Evolutionary conservation across 2,797 vertebrate genomes (phyloP), one percentile per base, ranked within the genome.

Genomic region (Gorsachius magnificus): DNA sequence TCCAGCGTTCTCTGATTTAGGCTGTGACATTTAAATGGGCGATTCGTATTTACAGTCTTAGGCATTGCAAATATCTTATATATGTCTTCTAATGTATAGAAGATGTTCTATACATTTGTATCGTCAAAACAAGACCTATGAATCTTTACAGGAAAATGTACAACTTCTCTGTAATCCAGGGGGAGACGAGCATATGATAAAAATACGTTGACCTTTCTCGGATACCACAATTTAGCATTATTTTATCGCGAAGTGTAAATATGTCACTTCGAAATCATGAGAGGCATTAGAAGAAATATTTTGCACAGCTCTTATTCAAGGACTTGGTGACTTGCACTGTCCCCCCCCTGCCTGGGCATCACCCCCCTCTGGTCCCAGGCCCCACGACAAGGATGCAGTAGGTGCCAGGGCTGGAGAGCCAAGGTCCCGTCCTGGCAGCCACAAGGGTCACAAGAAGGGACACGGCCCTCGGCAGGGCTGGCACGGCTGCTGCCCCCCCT

Each of bases 1-100:
- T 58, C 70, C 51, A 76, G 75, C 21, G 4, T 80, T 90, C 92
- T 87, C 88, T 90, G 92, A 58, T 87, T 70, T 74, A 60, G 90
- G 83, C 63, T 84, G 61, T 89, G 96, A 87, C 91, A 95, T 93
- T 95, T 87, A 88, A 93, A 85, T 20, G 36, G 53, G 33, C 4
- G 35, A 64, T 74, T 80, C 33, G 5, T 78, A 71, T 91, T 95
- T 94, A 92, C 66, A 71, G 70, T 28, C 53, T 57, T n/a, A 53
- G 70, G 74, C 5, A 0, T 66, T 56, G 45, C 69, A 91, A 93
- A 89, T 84, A 91, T 8, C 79, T 87, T 68, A 14, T 10, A 60
- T 26, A 71, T 54, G 29, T 29, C 77, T 84, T 58, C 51, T 51
- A 31, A 45, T 3, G 5, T 38, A 58, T 2, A 46, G 46, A 29